These are phyloP conservation scores for Tyria jacobaeae DNA, from an alignment of 2,888 invertebrate species.

Conservation along the genomic window DNA sequence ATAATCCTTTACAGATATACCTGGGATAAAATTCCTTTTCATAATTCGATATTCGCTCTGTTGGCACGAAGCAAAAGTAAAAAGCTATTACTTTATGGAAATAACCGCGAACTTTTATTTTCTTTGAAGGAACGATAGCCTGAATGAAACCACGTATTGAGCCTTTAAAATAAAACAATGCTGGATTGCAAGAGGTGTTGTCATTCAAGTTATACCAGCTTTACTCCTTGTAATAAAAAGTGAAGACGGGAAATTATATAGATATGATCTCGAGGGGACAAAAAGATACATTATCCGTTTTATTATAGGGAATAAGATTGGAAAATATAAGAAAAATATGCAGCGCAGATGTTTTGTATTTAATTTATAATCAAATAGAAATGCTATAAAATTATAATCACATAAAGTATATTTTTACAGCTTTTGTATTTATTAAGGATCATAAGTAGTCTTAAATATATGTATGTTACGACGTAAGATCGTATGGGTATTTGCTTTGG, in stretches of 20 bases:
- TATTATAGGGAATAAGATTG: constrained; percentile 22
- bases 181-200: constrained; percentile 29
- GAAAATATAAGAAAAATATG: constrained; percentile 21
- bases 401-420: too few relatives aligned
- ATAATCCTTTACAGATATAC: not conserved
- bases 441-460: too few relatives aligned
- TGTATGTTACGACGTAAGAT: too few relatives aligned
- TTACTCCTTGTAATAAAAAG: constrained; percentile 37
- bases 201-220: constrained; percentile 43
- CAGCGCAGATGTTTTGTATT: not conserved
- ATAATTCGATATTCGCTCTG: too few relatives aligned
- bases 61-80: constrained; percentile 1
- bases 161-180: constrained; percentile 32
- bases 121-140: constrained; percentile 25
- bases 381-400: not conserved
- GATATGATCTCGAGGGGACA: constrained; percentile 35
- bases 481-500: too few relatives aligned
- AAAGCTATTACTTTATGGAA: constrained; percentile 34
- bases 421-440: too few relatives aligned
- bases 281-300: constrained; percentile 37
- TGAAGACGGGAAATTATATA: constrained; percentile 44
- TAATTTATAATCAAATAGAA: not conserved
- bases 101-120: constrained; percentile 37
- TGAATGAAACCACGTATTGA: constrained; percentile 39
- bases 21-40: not conserved